Base-by-base conservation (phyloP, 1,140 invertebrate genomes). In the Drosophila yakuba region DNA sequence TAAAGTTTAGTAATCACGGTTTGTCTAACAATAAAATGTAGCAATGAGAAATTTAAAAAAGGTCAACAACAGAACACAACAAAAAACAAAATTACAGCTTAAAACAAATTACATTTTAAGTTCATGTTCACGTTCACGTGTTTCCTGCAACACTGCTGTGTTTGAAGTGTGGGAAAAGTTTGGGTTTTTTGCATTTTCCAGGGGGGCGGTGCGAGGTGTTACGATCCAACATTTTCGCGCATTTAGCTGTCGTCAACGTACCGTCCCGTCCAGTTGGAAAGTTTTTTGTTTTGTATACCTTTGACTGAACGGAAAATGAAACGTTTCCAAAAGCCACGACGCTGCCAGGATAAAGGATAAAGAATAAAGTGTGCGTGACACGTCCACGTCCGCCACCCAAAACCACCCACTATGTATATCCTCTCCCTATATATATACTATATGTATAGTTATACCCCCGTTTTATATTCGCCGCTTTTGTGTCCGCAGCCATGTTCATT, bases 311-410 rank as follows among this genome's bases (percentile, higher is more conserved):
- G 77, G 68, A 73, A 77, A 86, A 78, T 86, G 78, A 86, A 86
- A 86, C 57, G 74, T 81, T 83, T 47, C 54, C 36, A 50, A 71
- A 58, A 71, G 66, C 68, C 68, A 58, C 68, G 68, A 51, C 54
- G 75, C 57, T 58, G 57, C 17, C 67, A 69, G 75, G 56, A 83
- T 72, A 81, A 67, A 64, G 83, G 56, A 83, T 72, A 81, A 67
- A 64, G 83, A 74, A 88, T 78, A 84, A 85, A 84, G 81, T 80
- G 77, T 85, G 81, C 81, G 81, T 85, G 81, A 80, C 78, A 79
- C 80, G 81, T 74, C 72, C 59, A 36, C 45, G 17, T 52, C 15
- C 17, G 54, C 23, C n/a, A 6, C 14, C 17, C 55, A 36, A 0
- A 39, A 15, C 11, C 11, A 11, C 25, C 59, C 43, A 15, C 55